These are phyloP conservation scores for Parotocinclus haroldoi DNA, from an alignment of 2,797 vertebrate species.

Conservation along the genomic window DNA sequence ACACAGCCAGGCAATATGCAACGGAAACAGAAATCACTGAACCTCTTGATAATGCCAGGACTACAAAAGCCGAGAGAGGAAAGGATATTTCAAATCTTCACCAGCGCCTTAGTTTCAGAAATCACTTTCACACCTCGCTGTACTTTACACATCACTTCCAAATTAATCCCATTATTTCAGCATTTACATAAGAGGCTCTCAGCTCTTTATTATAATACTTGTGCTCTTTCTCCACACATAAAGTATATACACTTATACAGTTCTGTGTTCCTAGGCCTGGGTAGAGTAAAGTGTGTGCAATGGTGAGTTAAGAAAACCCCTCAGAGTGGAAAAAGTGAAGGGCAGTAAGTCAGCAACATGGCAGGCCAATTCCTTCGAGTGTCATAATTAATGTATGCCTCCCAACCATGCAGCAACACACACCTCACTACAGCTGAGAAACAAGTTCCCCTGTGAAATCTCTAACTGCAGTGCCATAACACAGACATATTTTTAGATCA, in stretches of 20 bases:
- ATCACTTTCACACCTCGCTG: constrained; percentile 70
- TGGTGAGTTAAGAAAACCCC: constrained; percentile 61
- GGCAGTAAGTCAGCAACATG: constrained; percentile 58
- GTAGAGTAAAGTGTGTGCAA: constrained; percentile 69
- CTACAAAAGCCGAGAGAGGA: constrained; percentile 13
- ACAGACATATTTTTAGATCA: constrained; percentile 49
- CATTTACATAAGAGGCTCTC: constrained; percentile 38
- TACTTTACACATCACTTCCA: constrained; percentile 69
- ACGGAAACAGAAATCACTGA: constrained; percentile 64
- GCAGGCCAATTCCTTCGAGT: constrained; percentile 61
- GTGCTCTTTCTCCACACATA: constrained; percentile 3
- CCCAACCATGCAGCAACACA: constrained; percentile 59
- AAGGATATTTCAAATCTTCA: constrained; percentile 21
- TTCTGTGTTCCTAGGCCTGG: constrained; percentile 63
- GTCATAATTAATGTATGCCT: constrained; percentile 68
- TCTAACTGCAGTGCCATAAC: constrained; percentile 32
- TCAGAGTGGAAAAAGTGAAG: constrained; percentile 57
- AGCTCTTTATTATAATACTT: constrained; percentile 26
- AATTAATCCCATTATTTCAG: constrained; percentile 68
- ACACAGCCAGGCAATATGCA: constrained; percentile 70
- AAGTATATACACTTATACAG: constrained; percentile 29
- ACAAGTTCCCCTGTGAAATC: constrained; percentile 41
- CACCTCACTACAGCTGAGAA: constrained; percentile 53
- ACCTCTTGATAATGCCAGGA: constrained; percentile 62
- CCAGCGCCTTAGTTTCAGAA: constrained; percentile 29